Percentiles rank a stretch among this genome's conserved stretches.
Evolutionary conservation across 2,113 vertebrate genomes (phyloP).

Genomic region (Myotis yumanensis): DNA sequence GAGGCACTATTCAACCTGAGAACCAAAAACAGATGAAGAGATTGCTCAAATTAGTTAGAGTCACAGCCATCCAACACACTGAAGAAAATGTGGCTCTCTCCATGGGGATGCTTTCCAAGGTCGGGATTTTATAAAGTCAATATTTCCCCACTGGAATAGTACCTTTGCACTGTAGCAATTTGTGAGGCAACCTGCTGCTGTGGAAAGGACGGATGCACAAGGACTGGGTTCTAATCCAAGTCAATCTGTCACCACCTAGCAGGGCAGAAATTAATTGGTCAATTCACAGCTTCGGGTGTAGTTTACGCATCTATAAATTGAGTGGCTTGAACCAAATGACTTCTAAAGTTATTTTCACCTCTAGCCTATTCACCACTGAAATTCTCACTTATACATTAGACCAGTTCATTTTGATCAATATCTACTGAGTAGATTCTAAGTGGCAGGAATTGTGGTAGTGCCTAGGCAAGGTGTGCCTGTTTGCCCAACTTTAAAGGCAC

Average conservation of each 20-base stretch:
- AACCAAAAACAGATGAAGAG: slow-evolving; percentile 47
- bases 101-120: not conserved
- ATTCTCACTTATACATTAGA: not conserved
- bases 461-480: not conserved
- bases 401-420: not conserved
- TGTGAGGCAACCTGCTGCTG: not conserved
- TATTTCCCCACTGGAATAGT: slow-evolving; percentile 20
- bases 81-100: slow-evolving; percentile 18
- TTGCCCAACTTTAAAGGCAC: not conserved
- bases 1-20: slow-evolving; percentile 33
- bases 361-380: not conserved
- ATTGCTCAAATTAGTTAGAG: not conserved
- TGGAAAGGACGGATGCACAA: not conserved
- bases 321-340: not conserved
- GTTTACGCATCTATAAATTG: not conserved
- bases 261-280: not conserved
- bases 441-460: not conserved
- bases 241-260: not conserved
- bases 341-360: not conserved
- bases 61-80: not conserved
- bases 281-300: not conserved
- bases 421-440: not conserved
- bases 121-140: slow-evolving; percentile 45
- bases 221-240: slow-evolving; percentile 40
- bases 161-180: not conserved